Base-by-base conservation (phyloP, 1,140 invertebrate genomes). In the Aphelenchoides fujianensis region DNA sequence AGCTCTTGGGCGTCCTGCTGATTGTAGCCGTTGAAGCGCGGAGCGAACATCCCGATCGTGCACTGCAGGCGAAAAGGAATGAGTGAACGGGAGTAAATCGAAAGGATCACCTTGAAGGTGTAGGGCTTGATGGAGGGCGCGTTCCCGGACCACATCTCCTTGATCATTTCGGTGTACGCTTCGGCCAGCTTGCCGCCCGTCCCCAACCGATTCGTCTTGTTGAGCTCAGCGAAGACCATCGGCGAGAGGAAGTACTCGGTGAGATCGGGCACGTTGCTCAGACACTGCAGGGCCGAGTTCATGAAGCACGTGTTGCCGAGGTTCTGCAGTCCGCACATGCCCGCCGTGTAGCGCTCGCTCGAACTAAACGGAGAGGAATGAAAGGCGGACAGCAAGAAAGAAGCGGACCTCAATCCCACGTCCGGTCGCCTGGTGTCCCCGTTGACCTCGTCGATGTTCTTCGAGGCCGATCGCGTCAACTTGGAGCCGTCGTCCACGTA, bases 1-100 rank as follows among this genome's bases (percentile, higher is more conserved):
- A 90, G 89, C 84, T 97, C 94, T 84, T 97, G 93, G 0, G 93
- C 92, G 84, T 97, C 94, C 84, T 97, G 94, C 82, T 97, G 94
- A 70, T 93, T 90, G 76, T 89, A 88, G 31, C 90, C 91, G 66
- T 89, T 89, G 86, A 95, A 96, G 77, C 89, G 88, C 3, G 89
- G 87, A 5, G 88, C 88, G 83, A 89, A 89, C 71, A 85, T 80
- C 2, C 88, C 88, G 12, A 90, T 88, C 48, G 86, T 85, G 68
- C 84, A 82, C 88, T 89, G 76, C 79, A 79, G 80, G n/a, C n/a
- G n/a, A n/a, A n/a, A n/a, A n/a, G n/a, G n/a, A n/a, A n/a, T n/a
- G n/a, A n/a, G n/a, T n/a, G 57, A 7, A n/a, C n/a, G n/a, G n/a
- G n/a, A n/a, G n/a, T n/a, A n/a, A n/a, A n/a, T n/a, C n/a, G n/a